These are phyloP conservation scores for Hippocampus zosterae DNA, from an alignment of 2,113 vertebrate species.

Conservation along the genomic window DNA sequence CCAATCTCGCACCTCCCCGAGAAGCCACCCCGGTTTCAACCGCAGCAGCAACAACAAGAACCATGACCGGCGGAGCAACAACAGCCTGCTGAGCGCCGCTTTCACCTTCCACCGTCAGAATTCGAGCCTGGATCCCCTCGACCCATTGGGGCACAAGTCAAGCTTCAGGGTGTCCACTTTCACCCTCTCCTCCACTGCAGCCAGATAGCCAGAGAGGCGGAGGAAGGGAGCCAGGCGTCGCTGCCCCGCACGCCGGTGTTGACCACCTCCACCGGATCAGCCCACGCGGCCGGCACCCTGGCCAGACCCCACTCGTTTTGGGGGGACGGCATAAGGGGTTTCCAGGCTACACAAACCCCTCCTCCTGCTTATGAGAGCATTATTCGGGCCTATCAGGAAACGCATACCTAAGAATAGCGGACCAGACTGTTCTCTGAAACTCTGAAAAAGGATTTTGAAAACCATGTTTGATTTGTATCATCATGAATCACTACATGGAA, in stretches of 20 bases:
- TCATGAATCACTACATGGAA: background rate
- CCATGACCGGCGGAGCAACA: constrained; percentile 90
- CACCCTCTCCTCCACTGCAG: constrained; percentile 90
- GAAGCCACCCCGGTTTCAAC: constrained; percentile 79
- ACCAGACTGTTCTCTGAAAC: background rate
- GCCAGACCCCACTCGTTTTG: constrained; percentile 83
- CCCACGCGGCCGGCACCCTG: constrained; percentile 63
- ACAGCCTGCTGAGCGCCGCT: constrained; percentile 84
- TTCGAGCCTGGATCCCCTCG: constrained; percentile 79
- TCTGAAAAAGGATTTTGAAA: background rate
- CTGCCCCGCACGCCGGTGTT: constrained; percentile 73
- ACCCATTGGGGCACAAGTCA: constrained; percentile 84
- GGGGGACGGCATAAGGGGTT: constrained; percentile 79
- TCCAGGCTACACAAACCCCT: constrained; percentile 77
- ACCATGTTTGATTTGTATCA: background rate
- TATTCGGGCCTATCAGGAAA: constrained; percentile 91
- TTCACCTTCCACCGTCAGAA: constrained; percentile 89
- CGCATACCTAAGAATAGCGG: constrained; percentile 63
- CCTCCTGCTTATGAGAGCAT: constrained; percentile 93
- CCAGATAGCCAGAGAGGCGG: constrained; percentile 82
- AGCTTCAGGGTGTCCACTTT: constrained; percentile 94
- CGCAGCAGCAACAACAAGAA: constrained; percentile 86
- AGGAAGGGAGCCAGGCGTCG: constrained; percentile 82
- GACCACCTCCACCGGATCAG: constrained; percentile 65
- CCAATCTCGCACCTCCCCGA: constrained; percentile 63